Conservation (phyloP, 2,797 vertebrate genomes). For the Bufotes viridis region DNA sequence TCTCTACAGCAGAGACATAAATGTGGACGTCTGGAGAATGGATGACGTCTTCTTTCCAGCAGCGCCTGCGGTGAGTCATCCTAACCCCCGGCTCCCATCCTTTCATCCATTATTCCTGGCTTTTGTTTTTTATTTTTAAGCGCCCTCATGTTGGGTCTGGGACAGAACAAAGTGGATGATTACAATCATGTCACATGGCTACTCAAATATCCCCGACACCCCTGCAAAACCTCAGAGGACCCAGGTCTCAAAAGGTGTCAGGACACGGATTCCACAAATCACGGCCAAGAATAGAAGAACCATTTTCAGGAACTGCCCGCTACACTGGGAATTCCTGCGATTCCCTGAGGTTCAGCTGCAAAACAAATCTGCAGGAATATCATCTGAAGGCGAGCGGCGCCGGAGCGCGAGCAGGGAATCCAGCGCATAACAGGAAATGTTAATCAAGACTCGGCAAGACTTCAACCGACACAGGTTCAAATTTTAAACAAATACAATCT, state of each 20-base stretch:
- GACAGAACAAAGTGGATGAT: slow-evolving; percentile 41
- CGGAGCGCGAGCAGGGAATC: not conserved
- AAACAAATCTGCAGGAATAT: slow-evolving; percentile 35
- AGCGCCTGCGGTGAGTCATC: slow-evolving; percentile 46
- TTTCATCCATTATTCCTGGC: slow-evolving; percentile 47
- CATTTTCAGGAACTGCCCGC: not conserved
- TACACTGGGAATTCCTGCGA: slow-evolving; percentile 12
- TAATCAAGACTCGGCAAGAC: slow-evolving; percentile 29
- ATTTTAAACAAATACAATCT: slow-evolving; percentile 47
- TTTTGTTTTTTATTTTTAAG: slow-evolving; percentile 31
- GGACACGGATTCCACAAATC: not conserved
- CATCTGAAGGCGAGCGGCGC: not conserved
- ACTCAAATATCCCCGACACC: not conserved
- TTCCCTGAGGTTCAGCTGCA: slow-evolving; percentile 38
- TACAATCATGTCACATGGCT: slow-evolving; percentile 30
- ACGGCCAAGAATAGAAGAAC: not conserved
- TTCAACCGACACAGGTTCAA: slow-evolving; percentile 38
- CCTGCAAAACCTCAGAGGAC: not conserved
- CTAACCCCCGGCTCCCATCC: slow-evolving; percentile 27
- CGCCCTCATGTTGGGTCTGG: slow-evolving; percentile 19
- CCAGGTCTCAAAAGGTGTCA: not conserved
- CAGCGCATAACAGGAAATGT: slow-evolving; percentile 53
- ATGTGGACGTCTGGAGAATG: not conserved
- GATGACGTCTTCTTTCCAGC: slow-evolving; percentile 49
- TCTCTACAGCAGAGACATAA: not conserved